Evolutionary conservation across 2,888 invertebrate genomes (phyloP).

Genomic region (Pemphredon lugubris): DNA sequence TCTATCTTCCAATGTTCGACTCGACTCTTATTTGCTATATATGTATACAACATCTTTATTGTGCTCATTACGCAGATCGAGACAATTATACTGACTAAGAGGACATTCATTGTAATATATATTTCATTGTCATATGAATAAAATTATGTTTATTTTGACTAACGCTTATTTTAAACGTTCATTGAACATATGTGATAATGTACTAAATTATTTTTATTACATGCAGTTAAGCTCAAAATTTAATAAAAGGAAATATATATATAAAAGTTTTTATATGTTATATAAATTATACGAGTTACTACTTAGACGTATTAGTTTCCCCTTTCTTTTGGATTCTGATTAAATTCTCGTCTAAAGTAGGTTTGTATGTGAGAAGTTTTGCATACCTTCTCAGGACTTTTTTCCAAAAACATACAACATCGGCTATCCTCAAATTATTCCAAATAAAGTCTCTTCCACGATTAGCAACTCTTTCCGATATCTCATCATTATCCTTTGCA

Average conservation of each 20-base stretch:
- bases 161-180: constrained; percentile 12
- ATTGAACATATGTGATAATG: constrained; percentile 12
- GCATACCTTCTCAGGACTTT: constrained; percentile 88
- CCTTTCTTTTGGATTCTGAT: constrained; percentile 80
- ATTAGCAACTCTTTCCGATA: constrained; percentile 90
- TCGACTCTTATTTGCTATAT: too few relatives aligned
- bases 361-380: constrained; percentile 87
- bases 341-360: constrained; percentile 84
- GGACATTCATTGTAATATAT: too few relatives aligned
- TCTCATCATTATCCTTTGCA: constrained; percentile 88
- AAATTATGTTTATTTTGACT: constrained; percentile 56
- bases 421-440: constrained; percentile 90
- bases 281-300: constrained; percentile 2
- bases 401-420: constrained; percentile 94
- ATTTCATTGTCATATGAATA: too few relatives aligned
- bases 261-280: too few relatives aligned
- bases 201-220: constrained; percentile 44
- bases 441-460: constrained; percentile 92
- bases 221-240: too few relatives aligned
- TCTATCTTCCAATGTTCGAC: too few relatives aligned
- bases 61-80: too few relatives aligned
- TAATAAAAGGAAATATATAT: too few relatives aligned
- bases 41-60: too few relatives aligned
- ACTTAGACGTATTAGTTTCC: constrained; percentile 1
- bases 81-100: too few relatives aligned